Evolutionary conservation across 2,888 invertebrate genomes (phyloP), one percentile per base, ranked within the genome.

Genomic region (Melanophora roralis): DNA sequence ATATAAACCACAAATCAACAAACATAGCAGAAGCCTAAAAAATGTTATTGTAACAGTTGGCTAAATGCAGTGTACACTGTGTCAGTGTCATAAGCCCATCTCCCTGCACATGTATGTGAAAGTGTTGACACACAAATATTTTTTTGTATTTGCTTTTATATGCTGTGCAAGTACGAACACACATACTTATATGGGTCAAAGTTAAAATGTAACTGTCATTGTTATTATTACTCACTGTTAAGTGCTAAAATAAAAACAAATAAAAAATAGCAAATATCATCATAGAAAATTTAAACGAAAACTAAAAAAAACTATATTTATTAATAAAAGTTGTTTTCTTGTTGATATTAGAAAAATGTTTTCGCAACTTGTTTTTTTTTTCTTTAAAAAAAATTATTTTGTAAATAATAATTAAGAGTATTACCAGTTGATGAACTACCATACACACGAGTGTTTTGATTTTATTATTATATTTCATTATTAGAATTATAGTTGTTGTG

Each of bases 11-110:
- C 49, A 45, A 40, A 38, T 45, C 32, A 60, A 65, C 60, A 75
- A 60, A 69, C 60, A n/a, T n/a, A 75, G 49, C 27, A 12, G 19
- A 60, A 55, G 71, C 74, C 65, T 60, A 53, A 53, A 60, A 72
- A 47, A 67, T 62, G 27, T 55, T 68, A 27, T 67, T 67, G 79
- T 72, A 79, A 67, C 75, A 71, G 79, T 67, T 67, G 34, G 62
- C 38, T 71, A 75, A 75, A 75, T 67, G 75, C 27, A 65, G 74
- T 60, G 45, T 62, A 27, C 27, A n/a, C n/a, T n/a, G n/a, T n/a
- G n/a, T n/a, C n/a, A n/a, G n/a, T n/a, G n/a, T n/a, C n/a, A n/a
- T n/a, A n/a, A n/a, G n/a, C n/a, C n/a, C n/a, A n/a, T n/a, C n/a
- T n/a, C n/a, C n/a, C n/a, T 27, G 27, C 27, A 27, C 27, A n/a